Evolutionary conservation across 2,888 invertebrate genomes (phyloP).

Genomic region (Cantharis rufa): DNA sequence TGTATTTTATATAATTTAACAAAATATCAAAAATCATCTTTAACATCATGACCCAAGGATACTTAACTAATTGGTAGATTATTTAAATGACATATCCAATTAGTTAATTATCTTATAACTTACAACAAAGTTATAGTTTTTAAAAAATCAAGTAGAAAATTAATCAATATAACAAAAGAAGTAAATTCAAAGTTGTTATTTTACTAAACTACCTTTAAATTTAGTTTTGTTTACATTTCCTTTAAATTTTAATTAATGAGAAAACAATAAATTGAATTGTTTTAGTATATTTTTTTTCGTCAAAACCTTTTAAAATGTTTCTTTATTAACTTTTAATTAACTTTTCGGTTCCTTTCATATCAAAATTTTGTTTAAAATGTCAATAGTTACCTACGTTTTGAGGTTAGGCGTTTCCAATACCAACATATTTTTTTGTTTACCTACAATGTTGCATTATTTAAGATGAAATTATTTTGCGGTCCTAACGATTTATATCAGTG

Average conservation of each 20-base stretch:
- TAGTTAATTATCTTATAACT: background rate
- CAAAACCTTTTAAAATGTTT: background rate
- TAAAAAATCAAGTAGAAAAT: background rate
- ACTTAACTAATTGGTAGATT: background rate
- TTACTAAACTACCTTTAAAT: background rate
- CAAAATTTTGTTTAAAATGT: background rate
- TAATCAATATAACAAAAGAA: background rate
- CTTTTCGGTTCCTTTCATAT: background rate
- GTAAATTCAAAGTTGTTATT: background rate
- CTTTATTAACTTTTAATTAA: background rate
- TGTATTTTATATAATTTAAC: background rate
- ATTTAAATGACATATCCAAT: slow-evolving; percentile 4
- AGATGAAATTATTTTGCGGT: background rate
- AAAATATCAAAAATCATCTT: slow-evolving; percentile 1
- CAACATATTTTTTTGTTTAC: background rate
- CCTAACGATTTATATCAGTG: background rate
- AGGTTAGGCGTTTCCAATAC: background rate
- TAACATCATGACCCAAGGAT: background rate
- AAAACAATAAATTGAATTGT: background rate
- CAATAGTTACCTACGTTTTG: background rate
- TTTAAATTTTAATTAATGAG: background rate
- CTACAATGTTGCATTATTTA: background rate
- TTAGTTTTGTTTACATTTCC: background rate
- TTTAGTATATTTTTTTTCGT: background rate
- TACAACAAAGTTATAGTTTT: background rate